Conservation (phyloP, 2,113 vertebrate species). For the Athene noctua region DNA sequence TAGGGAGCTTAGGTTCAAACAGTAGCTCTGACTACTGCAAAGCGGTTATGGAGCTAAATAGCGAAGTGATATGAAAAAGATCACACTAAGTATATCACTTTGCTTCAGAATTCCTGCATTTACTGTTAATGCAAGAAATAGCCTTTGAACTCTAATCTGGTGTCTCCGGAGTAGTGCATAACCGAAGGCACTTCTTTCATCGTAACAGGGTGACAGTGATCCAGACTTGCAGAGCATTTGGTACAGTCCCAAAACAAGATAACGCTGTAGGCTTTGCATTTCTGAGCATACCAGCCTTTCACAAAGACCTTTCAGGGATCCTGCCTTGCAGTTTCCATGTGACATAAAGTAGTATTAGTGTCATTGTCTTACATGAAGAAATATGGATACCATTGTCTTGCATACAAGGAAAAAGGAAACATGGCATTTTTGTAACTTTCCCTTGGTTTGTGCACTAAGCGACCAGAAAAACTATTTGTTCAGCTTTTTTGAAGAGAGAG, state of each 20-base stretch:
- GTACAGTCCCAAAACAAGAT: slow-evolving; percentile 50
- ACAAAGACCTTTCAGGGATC: neutral
- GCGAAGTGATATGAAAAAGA: slow-evolving; percentile 26
- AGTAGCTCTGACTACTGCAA: slow-evolving; percentile 9
- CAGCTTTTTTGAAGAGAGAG: neutral
- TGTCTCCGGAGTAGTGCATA: slow-evolving; percentile 40
- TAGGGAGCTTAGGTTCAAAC: slow-evolving; percentile 22
- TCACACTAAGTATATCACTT: slow-evolving; percentile 29
- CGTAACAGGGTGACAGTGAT: slow-evolving; percentile 56
- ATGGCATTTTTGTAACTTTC: neutral
- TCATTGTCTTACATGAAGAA: neutral
- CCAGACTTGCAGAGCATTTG: slow-evolving; percentile 41
- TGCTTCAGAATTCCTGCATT: slow-evolving; percentile 54
- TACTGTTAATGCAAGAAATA: slow-evolving; percentile 43
- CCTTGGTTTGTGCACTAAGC: neutral
- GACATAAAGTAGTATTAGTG: neutral
- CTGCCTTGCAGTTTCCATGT: neutral
- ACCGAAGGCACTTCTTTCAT: slow-evolving; percentile 59
- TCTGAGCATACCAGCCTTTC: neutral
- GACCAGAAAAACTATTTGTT: neutral
- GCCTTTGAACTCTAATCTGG: slow-evolving; percentile 66
- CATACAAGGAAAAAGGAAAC: neutral
- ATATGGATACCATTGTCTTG: neutral
- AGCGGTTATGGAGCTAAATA: neutral
- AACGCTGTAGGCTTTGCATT: neutral